Evolutionary conservation across 2,113 vertebrate species (phyloP).

Genomic region (Paradoxurus hermaphroditus): DNA sequence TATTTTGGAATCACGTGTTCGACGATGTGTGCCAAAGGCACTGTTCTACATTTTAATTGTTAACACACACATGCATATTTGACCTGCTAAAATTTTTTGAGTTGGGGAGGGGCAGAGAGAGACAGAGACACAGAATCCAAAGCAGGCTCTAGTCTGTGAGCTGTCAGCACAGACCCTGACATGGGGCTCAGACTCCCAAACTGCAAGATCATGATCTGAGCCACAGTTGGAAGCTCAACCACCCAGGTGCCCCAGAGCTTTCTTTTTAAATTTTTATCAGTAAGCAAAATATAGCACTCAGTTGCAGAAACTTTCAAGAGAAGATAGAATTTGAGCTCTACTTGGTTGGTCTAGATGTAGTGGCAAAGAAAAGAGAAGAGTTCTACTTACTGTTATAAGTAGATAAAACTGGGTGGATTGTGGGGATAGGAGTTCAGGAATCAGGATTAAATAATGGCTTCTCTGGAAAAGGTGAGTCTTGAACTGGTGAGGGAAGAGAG

Average conservation of each 20-base stretch:
- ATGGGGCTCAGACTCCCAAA: too few relatives aligned
- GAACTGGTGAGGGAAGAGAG: constrained; percentile 14
- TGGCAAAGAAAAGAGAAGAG: not conserved
- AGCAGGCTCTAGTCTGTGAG: too few relatives aligned
- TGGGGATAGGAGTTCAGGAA: not conserved
- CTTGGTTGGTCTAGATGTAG: not conserved
- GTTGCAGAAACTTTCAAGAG: not conserved
- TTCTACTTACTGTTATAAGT: not conserved
- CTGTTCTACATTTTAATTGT: not conserved
- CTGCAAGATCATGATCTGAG: too few relatives aligned
- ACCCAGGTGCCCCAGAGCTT: not conserved
- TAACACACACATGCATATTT: not conserved
- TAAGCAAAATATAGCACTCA: not conserved
- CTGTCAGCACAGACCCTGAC: too few relatives aligned
- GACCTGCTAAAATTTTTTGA: not conserved
- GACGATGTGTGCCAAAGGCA: not conserved
- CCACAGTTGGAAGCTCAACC: too few relatives aligned
- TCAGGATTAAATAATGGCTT: not conserved
- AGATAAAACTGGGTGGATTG: not conserved
- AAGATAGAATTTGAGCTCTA: not conserved
- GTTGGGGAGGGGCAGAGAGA: too few relatives aligned
- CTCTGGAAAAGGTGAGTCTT: not conserved
- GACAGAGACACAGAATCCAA: too few relatives aligned
- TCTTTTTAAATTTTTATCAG: not conserved
- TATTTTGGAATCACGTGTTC: not conserved